Base-by-base conservation (phyloP, 2,797 vertebrate genomes). In the Poeciliopsis paucimaculata region DNA sequence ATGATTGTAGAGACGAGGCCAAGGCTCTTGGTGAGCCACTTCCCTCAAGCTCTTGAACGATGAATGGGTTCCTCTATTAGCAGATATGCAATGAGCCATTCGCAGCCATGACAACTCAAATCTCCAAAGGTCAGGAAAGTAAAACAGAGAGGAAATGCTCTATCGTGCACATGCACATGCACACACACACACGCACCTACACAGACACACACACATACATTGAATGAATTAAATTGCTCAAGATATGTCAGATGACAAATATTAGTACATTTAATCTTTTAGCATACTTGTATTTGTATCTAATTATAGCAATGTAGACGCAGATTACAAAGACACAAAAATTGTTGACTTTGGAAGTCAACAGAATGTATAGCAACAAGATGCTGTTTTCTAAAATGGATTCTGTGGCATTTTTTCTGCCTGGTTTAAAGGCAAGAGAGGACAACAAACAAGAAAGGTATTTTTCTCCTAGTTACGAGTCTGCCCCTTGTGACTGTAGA, bases 1-100 rank as follows among this genome's bases (percentile, higher is more conserved):
- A 93, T 91, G 89, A 94, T 92, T 93, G 89, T 60, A 90, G 92
- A 91, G 92, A 92, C 78, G 80, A 89, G 92, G 90, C 90, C 90
- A 90, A 90, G 89, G 86, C 81, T 91, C 85, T 89, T 86, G 76
- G 87, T 88, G 90, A 88, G 88, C 89, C 91, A 90, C 88, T 91
- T 90, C 76, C 86, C 88, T 89, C 36, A 73, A 77, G 89, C 92
- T 91, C 91, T 92, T 92, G 82, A 92, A 85, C 80, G 80, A 86
- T 93, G 89, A 93, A 93, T 90, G 82, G 90, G 81, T 84, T 90
- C 86, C 88, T 92, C 89, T 79, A 87, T 89, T 88, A 78, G 81
- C 47, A 10, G 72, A 81, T 86, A 77, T 80, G 85, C 89, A 90
- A 91, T 89, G 82, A 92, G 86, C 89, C 86, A 84, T 90, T 87